A percentile compares a stretch with the other conserved stretches of the same genome.
phyloP scores from a whole-genome alignment of 2,888 invertebrate species.

The Trissoscelio sp. region DNA sequence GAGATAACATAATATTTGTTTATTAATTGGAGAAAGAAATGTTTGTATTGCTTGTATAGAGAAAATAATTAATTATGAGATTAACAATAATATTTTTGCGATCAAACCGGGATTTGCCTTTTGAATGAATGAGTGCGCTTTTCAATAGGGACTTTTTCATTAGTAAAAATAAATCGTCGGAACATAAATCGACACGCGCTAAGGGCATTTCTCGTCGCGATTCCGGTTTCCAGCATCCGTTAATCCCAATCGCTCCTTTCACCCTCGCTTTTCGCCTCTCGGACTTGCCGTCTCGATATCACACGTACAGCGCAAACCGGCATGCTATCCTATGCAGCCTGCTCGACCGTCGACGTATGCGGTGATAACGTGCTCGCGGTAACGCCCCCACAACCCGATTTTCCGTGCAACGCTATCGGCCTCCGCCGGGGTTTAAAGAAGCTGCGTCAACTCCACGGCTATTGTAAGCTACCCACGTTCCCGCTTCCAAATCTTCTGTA shows the following conservation, averaged over 20 bases:
- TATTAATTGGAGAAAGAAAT: no score
- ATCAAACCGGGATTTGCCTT: neutral
- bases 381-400: conserved; percentile 72
- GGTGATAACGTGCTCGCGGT: conserved; percentile 71
- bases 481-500: conserved; percentile 2
- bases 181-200: conserved; percentile 66
- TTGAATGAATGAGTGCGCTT: neutral
- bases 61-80: no score
- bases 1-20: no score
- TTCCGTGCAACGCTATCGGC: conserved; percentile 43
- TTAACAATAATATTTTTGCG: no score
- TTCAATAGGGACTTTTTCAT: conserved; percentile 1
- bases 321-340: conserved; percentile 29
- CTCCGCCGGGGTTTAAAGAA: conserved; percentile 46
- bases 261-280: conserved; percentile 42
- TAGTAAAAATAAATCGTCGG: conserved; percentile 26
- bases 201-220: conserved; percentile 34
- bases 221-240: conserved; percentile 46
- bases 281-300: conserved; percentile 42
- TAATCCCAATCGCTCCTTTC: conserved; percentile 47
- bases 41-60: no score
- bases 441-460: conserved; percentile 33
- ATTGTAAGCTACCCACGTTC: conserved; percentile 38
- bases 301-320: conserved; percentile 39
- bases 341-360: conserved; percentile 49